A percentile compares a stretch with the other conserved stretches of the same genome.
Evolutionary conservation across 2,797 vertebrate genomes (phyloP).

Genomic region (Gallirallus australis): DNA sequence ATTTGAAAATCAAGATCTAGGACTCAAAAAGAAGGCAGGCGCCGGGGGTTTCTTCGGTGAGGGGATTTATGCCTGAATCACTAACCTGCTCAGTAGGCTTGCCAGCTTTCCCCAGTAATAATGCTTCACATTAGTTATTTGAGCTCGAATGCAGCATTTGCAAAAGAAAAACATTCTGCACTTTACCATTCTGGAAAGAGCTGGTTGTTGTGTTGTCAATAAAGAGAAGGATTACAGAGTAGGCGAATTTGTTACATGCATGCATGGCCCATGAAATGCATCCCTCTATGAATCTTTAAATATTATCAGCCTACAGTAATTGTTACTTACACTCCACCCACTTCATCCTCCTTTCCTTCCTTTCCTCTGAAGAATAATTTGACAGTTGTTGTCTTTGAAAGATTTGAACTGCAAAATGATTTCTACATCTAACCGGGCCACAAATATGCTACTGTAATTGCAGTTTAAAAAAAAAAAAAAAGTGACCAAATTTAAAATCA

Average conservation of each 20-base stretch:
- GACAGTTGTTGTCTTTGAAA: conserved; percentile 36
- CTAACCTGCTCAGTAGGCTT: conserved; percentile 10
- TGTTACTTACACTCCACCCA: conserved; percentile 59
- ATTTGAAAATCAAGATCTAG: neutral
- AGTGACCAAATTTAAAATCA: neutral
- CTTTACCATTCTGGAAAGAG: conserved; percentile 35
- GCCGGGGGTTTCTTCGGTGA: neutral
- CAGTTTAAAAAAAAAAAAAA: neutral
- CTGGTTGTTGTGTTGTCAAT: conserved; percentile 52
- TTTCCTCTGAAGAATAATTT: conserved; percentile 40
- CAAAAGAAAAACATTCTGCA: conserved; percentile 36
- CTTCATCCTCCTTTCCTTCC: conserved; percentile 40
- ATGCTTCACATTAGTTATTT: neutral
- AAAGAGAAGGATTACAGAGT: conserved; percentile 41
- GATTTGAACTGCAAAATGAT: conserved; percentile 13
- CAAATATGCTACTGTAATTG: neutral
- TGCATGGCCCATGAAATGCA: conserved; percentile 38
- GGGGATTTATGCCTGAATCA: neutral
- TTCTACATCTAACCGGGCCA: neutral
- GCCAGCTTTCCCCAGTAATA: conserved; percentile 6
- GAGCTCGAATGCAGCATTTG: neutral
- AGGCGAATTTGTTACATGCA: conserved; percentile 42
- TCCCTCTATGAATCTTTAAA: conserved; percentile 47
- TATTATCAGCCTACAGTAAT: conserved; percentile 55
- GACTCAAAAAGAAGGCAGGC: neutral